These are phyloP conservation scores for Neomonachus schauinslandi DNA, from an alignment of 2,113 vertebrate genomes.

Conservation along the genomic window DNA sequence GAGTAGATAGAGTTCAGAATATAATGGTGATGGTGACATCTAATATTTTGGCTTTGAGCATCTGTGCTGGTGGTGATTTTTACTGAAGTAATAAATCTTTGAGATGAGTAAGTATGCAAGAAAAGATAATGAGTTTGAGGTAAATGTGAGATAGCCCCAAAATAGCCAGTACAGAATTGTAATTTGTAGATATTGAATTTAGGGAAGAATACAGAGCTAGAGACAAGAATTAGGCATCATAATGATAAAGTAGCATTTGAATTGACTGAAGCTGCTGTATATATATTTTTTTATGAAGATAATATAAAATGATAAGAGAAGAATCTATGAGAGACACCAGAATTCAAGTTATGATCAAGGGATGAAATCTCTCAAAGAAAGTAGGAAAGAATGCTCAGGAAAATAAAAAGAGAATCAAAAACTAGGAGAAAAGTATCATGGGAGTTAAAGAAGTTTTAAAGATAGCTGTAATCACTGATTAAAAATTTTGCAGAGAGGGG, in stretches of 20 bases:
- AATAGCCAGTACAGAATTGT: background rate
- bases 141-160: background rate
- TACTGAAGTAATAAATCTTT: background rate
- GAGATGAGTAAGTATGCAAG: background rate
- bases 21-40: background rate
- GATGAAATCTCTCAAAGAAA: background rate
- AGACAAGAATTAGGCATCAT: background rate
- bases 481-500: background rate
- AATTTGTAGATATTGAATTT: background rate
- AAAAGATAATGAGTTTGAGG: background rate
- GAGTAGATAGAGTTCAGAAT: background rate
- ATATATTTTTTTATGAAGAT: background rate
- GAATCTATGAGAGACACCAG: background rate
- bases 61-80: background rate
- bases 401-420: background rate
- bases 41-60: background rate
- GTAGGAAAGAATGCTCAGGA: background rate
- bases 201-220: background rate
- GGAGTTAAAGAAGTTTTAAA: background rate
- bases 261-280: fast-evolving
- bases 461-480: background rate
- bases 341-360: background rate
- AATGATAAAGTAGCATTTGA: background rate
- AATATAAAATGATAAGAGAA: background rate
- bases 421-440: background rate